Conservation (phyloP, 2,113 vertebrate genomes). For the Pyxicephalus adspersus region DNA sequence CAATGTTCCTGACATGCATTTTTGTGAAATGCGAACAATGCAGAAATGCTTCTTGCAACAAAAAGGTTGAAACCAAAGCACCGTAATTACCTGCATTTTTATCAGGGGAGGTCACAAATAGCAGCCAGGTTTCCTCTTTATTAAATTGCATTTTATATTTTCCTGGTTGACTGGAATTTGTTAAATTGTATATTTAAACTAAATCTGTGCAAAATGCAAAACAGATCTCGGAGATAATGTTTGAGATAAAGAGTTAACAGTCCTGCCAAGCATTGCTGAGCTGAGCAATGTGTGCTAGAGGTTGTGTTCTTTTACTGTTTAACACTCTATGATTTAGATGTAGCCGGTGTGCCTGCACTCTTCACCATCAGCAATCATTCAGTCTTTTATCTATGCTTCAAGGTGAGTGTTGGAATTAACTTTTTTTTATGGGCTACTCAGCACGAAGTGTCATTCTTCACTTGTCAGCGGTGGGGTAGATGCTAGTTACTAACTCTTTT, state of each 20-base stretch:
- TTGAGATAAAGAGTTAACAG: conserved; percentile 29
- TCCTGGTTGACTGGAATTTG: no score
- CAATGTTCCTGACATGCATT: no score
- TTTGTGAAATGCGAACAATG: no score
- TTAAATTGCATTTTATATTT: no score
- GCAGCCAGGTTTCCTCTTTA: no score
- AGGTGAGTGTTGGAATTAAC: conserved; percentile 39
- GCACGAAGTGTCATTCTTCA: neutral
- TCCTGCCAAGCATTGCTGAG: conserved; percentile 3
- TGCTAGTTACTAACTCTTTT: conserved; percentile 21
- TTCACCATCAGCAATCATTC: neutral
- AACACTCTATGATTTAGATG: neutral
- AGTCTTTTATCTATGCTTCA: neutral
- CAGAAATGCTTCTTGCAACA: no score
- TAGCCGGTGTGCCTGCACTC: neutral
- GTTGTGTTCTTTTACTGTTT: conserved; percentile 45
- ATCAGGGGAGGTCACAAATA: no score
- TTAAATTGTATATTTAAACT: no score
- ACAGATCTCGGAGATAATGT: neutral
- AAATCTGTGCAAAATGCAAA: no score
- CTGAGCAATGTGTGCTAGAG: conserved; percentile 21
- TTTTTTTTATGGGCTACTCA: conserved; percentile 28
- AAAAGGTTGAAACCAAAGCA: no score
- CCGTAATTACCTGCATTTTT: no score
- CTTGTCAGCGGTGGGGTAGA: conserved; percentile 1